Conservation (phyloP, 2,888 invertebrate species). For the Rapana venosa region DNA sequence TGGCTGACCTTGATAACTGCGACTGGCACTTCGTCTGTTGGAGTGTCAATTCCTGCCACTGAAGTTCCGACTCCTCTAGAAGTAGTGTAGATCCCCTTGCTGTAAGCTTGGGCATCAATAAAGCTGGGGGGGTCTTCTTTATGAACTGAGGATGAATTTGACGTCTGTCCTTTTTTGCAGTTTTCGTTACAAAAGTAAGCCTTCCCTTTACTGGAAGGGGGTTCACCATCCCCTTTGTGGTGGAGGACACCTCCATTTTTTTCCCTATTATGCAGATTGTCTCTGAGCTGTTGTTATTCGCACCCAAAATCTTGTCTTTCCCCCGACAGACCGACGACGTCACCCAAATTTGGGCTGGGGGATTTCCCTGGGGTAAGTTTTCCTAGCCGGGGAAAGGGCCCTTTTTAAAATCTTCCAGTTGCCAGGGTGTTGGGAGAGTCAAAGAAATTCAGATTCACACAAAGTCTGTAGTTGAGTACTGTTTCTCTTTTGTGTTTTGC, state of each 20-base stretch:
- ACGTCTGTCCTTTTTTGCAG: not conserved
- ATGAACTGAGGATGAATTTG: too few species aligned
- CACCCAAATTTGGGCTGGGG: not conserved
- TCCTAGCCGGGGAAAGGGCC: not conserved
- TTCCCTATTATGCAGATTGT: not conserved
- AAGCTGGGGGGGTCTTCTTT: not conserved
- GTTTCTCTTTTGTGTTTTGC: not conserved
- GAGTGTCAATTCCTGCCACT: not conserved
- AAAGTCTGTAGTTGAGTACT: not conserved
- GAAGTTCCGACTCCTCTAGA: not conserved
- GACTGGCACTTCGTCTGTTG: not conserved
- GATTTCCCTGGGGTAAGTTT: not conserved
- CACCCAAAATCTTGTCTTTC: not conserved
- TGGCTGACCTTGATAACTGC: too few species aligned
- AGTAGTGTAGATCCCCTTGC: not conserved
- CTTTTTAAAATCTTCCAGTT: not conserved
- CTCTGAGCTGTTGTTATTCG: not conserved
- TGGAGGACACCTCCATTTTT: not conserved
- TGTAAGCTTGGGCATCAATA: not conserved
- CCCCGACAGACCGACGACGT: not conserved
- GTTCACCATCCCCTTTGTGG: not conserved
- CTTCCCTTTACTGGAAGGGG: not conserved
- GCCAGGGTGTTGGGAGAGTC: not conserved
- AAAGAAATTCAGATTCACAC: not conserved
- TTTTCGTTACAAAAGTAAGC: not conserved